phyloP scores from a whole-genome alignment of 2,888 invertebrate genomes.

The Dryadula phaetusa region DNA sequence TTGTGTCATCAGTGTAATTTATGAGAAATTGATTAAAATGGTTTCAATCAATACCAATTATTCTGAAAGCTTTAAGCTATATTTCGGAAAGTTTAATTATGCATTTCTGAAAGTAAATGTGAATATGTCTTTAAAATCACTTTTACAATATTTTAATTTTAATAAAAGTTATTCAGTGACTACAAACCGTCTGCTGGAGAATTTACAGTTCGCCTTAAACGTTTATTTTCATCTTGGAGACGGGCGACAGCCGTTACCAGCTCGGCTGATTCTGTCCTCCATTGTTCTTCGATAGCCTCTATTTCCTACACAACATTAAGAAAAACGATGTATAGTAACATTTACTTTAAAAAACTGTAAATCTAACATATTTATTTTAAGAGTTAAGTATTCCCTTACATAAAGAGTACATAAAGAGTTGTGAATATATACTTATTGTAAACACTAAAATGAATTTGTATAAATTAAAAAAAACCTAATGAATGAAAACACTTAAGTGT shows the following conservation, averaged over 20 bases:
- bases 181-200: constrained; percentile 75
- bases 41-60: neutral
- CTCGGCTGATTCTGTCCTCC: constrained; percentile 96
- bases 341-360: neutral
- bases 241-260: constrained; percentile 92
- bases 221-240: constrained; percentile 96
- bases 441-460: too few relatives aligned
- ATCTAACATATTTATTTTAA: neutral
- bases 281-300: constrained; percentile 98
- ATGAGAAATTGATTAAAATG: neutral
- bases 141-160: too few relatives aligned
- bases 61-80: neutral
- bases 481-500: constrained; percentile 10
- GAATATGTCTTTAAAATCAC: too few relatives aligned
- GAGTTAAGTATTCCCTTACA: neutral
- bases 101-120: too few relatives aligned
- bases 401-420: too few relatives aligned
- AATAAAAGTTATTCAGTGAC: too few relatives aligned
- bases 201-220: constrained; percentile 85
- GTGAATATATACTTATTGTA: too few relatives aligned
- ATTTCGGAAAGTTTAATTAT: neutral
- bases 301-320: constrained; percentile 87
- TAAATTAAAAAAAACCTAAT: constrained; percentile 1
- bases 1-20: neutral
- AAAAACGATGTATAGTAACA: constrained; percentile 7